Conservation (phyloP, 2,113 vertebrate species). For the Oryzias javanicus region DNA sequence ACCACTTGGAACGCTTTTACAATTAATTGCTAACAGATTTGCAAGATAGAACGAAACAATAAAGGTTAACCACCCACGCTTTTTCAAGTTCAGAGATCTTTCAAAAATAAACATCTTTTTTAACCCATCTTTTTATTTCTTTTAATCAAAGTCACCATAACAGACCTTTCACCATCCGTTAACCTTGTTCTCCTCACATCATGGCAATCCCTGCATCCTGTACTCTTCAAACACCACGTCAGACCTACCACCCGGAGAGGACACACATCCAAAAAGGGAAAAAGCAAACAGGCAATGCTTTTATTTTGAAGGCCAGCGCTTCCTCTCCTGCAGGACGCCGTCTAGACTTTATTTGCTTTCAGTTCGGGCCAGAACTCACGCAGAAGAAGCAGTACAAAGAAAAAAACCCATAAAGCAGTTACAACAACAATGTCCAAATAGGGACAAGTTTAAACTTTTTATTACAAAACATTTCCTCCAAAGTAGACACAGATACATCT, state of each 20-base stretch:
- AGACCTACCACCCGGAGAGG: not conserved
- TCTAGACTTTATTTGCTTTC: constrained; percentile 53
- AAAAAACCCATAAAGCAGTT: constrained; percentile 7
- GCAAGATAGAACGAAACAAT: no score
- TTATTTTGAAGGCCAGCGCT: constrained; percentile 20
- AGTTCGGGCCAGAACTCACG: constrained; percentile 33
- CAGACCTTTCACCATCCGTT: no score
- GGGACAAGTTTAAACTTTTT: not conserved
- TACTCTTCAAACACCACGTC: not conserved
- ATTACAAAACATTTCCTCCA: no score
- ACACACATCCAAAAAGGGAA: constrained; percentile 21
- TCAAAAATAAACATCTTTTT: no score
- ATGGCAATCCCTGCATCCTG: not conserved
- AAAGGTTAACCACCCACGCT: no score
- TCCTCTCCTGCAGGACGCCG: constrained; percentile 17
- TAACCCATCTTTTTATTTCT: no score
- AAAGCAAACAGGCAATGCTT: constrained; percentile 25
- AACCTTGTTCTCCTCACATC: not conserved
- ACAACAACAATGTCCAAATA: constrained; percentile 12
- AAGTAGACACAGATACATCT: no score
- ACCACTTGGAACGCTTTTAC: no score
- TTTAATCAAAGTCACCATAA: no score
- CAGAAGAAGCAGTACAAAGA: constrained; percentile 22
- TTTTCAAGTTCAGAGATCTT: no score
- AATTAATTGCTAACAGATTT: no score